phyloP scores from a whole-genome alignment of 1,140 invertebrate genomes.

The Atta cephalotes region DNA sequence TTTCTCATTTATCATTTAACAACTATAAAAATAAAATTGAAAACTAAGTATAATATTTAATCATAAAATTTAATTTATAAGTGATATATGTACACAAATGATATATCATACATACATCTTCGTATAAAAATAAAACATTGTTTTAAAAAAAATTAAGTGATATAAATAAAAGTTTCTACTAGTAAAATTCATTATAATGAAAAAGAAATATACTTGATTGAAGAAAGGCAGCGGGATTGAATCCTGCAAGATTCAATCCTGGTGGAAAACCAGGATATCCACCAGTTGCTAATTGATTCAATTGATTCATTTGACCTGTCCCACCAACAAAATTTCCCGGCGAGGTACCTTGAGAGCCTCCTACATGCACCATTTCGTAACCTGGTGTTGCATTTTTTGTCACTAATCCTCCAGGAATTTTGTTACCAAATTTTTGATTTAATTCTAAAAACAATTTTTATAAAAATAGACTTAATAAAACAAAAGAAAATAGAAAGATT shows the following conservation, averaged over 20 bases:
- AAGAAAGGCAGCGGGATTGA: slow-evolving; percentile 91
- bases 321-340: slow-evolving; percentile 74
- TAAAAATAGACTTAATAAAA: background rate
- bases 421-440: slow-evolving; percentile 81
- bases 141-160: background rate
- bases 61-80: slow-evolving; percentile 5
- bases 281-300: slow-evolving; percentile 77
- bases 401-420: slow-evolving; percentile 86
- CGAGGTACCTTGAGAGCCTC: slow-evolving; percentile 79
- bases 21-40: background rate
- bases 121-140: background rate
- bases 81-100: slow-evolving; percentile 53
- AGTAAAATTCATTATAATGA: slow-evolving; percentile 7
- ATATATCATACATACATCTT: slow-evolving; percentile 56
- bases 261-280: slow-evolving; percentile 73
- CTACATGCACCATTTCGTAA: slow-evolving; percentile 85
- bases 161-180: background rate
- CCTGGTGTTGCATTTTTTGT: slow-evolving; percentile 86
- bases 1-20: background rate
- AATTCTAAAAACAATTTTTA: slow-evolving; percentile 66
- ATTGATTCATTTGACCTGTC: slow-evolving; percentile 77
- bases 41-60: slow-evolving; percentile 14
- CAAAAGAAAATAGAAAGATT: background rate
- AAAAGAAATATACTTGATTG: slow-evolving; percentile 89
- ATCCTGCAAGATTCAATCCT: slow-evolving; percentile 82